Evolutionary conservation across 2,113 vertebrate genomes (phyloP), one percentile per base, ranked within the genome.

Genomic region (Empidonax traillii): DNA sequence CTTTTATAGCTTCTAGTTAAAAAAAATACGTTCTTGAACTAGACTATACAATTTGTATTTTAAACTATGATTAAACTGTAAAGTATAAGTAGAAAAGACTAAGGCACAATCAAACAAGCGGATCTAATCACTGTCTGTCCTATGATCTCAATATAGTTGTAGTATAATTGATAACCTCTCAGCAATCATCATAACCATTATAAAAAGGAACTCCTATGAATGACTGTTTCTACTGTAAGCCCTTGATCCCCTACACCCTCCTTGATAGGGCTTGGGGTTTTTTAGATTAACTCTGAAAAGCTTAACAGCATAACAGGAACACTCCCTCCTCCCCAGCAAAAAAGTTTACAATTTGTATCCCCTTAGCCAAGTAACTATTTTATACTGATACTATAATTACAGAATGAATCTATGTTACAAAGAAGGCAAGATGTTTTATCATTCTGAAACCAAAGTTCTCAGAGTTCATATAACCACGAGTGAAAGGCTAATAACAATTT

Each of bases 261-360:
- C 20, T 24, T 41, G 19, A 82, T 0, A 73, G 8, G 22, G 43
- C 21, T 72, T 41, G 5, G 3, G 5, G 0, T 4, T 80, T 68
- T 58, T 90, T 69, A 68, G 14, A 79, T 73, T 66, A 94, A 88
- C 41, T 88, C 59, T 88, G 28, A 87, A 86, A 87, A 83, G 33
- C 37, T 47, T 59, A 81, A 44, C 35, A 89, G 27, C 11, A 1
- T 41, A 92, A 62, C 30, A 75, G 30, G 20, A 93, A 77, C 16
- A 39, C 19, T 61, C 35, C 35, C 74, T 51, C 21, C 27, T 66
- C 27, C 11, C 31, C 22, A 69, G 51, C 19, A 65, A 25, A 71
- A 77, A 84, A 86, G 65, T 51, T 78, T 74, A 51, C 43, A 56
- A 37, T 78, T 65, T 62, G 16, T 89, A 76, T 15, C 35, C 37